These are phyloP conservation scores for Drosophila biarmipes DNA, from an alignment of 1,140 invertebrate species.

Conservation along the genomic window DNA sequence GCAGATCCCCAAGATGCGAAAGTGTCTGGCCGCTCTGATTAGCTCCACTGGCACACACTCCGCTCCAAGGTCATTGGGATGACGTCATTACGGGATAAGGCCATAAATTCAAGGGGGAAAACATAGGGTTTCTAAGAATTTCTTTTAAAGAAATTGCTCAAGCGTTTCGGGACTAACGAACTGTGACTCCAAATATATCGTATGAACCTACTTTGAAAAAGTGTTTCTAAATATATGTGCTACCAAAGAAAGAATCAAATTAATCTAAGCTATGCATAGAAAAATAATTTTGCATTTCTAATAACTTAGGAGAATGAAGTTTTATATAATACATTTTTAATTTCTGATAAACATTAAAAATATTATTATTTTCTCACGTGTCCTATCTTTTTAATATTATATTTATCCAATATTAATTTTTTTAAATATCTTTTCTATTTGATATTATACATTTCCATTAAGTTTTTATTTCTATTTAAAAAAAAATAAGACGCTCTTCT, in stretches of 20 bases:
- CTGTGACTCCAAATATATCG: not conserved
- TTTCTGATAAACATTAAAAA: no score
- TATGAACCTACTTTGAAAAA: slow-evolving; percentile 1
- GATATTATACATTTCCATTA: no score
- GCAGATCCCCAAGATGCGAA: slow-evolving; percentile 30
- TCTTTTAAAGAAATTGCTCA: not conserved
- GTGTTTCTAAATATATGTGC: not conserved
- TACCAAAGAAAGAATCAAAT: not conserved
- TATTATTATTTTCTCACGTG: no score
- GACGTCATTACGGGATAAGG: slow-evolving; percentile 38
- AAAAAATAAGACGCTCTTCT: no score
- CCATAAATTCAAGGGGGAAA: slow-evolving; percentile 1
- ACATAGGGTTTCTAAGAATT: slow-evolving; percentile 25
- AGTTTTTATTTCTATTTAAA: no score
- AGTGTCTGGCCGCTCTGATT: slow-evolving; percentile 29
- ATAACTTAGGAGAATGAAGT: not conserved
- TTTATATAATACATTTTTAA: no score
- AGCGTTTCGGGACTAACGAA: not conserved
- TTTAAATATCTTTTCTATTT: no score
- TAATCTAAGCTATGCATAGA: not conserved
- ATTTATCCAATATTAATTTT: no score
- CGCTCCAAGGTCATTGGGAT: slow-evolving; percentile 57
- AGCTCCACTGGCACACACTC: slow-evolving; percentile 49
- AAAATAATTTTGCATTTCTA: not conserved
- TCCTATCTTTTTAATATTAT: no score